Conservation (phyloP, 2,113 vertebrate species). For the Odocoileus virginianus region DNA sequence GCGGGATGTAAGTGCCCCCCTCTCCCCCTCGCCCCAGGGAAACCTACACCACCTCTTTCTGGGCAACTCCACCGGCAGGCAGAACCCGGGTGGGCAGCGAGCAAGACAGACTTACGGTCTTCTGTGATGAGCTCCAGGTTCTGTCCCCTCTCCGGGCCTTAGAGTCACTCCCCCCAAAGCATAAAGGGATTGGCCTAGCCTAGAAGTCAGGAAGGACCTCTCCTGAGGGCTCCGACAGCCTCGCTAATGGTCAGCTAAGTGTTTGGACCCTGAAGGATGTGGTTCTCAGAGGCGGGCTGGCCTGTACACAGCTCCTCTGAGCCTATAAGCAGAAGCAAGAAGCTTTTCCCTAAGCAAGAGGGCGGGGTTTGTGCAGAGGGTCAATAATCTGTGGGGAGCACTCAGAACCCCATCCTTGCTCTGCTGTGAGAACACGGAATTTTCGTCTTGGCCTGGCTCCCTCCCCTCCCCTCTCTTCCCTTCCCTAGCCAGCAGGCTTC, state of each 20-base stretch:
- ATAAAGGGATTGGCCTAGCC: background rate
- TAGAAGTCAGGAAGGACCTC: background rate
- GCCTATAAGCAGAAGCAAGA: background rate
- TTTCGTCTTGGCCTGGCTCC: conserved; percentile 66
- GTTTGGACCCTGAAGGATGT: background rate
- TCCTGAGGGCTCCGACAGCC: background rate
- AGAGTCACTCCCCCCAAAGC: background rate
- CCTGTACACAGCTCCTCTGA: background rate
- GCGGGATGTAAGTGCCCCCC: background rate
- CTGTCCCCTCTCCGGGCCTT: background rate
- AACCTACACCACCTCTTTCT: background rate
- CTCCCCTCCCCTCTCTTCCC: conserved; percentile 53
- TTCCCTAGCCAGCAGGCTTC: conserved; percentile 73
- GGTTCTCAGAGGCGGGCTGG: background rate
- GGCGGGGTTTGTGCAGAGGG: too few relatives aligned
- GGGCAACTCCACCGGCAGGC: background rate
- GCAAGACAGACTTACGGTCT: background rate
- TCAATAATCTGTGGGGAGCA: background rate
- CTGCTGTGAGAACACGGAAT: conserved; percentile 48
- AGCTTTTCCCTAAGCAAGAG: background rate
- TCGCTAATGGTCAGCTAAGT: background rate
- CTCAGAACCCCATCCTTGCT: conserved; percentile 24
- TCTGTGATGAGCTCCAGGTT: background rate
- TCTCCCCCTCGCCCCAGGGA: background rate
- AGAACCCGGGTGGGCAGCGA: background rate